Percentiles rank a stretch among this genome's conserved stretches.
Evolutionary conservation across 2,888 invertebrate species (phyloP).

Genomic region (Bugula neritina): DNA sequence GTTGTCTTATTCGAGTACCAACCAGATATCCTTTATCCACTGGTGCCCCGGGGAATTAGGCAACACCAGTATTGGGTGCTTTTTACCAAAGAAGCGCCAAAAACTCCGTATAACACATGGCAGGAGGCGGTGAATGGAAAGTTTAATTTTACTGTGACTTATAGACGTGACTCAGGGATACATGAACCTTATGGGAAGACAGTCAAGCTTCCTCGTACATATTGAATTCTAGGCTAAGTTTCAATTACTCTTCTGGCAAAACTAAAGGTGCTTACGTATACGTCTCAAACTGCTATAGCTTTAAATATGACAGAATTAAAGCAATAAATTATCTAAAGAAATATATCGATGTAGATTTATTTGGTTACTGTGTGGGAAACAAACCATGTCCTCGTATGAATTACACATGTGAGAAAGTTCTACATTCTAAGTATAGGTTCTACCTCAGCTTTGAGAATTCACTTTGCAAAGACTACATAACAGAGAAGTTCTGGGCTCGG

Average conservation of each 20-base stretch:
- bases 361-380: not conserved
- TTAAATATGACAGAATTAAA: not conserved
- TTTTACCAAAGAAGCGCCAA: not conserved
- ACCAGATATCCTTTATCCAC: not conserved
- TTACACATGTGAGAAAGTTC: not conserved
- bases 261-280: conserved; percentile 21
- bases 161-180: not conserved
- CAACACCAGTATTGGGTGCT: not conserved
- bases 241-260: not conserved
- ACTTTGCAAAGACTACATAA: conserved; percentile 20
- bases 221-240: too few relatives aligned
- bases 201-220: not conserved
- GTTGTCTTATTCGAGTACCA: not conserved
- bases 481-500: conserved; percentile 12
- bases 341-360: conserved; percentile 11
- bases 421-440: not conserved
- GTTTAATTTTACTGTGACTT: not conserved
- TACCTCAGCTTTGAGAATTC: conserved; percentile 14
- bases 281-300: not conserved
- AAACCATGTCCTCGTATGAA: not conserved
- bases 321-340: not conserved
- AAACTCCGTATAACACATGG: not conserved
- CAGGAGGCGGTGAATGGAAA: not conserved
- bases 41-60: not conserved
- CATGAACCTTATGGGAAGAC: not conserved